These are phyloP conservation scores for Lydus trimaculatus DNA, from an alignment of 2,888 invertebrate genomes.

Conservation along the genomic window DNA sequence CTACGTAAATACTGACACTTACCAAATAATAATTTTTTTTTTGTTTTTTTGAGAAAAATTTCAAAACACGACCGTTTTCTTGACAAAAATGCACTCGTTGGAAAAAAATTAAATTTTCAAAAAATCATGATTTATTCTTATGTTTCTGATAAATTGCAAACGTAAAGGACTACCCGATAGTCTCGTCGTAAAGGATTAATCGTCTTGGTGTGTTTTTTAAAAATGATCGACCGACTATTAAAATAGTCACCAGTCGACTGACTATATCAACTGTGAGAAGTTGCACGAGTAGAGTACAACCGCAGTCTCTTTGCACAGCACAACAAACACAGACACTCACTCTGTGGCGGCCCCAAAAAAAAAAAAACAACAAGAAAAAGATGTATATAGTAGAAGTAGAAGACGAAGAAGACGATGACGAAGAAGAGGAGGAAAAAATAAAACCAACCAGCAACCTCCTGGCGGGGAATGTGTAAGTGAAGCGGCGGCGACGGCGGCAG, in stretches of 20 bases:
- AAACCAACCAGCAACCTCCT: conserved; percentile 25
- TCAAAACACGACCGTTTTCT: not conserved
- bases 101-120: not conserved
- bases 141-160: not conserved
- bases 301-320: conserved; percentile 32
- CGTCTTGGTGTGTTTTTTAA: not conserved
- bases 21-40: not conserved
- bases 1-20: not conserved
- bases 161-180: not conserved
- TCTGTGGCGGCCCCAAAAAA: conserved; percentile 27
- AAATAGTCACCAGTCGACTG: conserved; percentile 39
- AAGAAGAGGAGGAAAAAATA: not conserved
- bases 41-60: not conserved
- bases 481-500: conserved; percentile 32
- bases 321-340: conserved; percentile 6
- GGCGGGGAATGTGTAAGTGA: conserved; percentile 46
- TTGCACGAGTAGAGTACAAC: conserved; percentile 18
- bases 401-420: not conserved
- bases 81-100: no score
- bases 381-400: no score
- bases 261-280: conserved; percentile 10
- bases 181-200: not conserved
- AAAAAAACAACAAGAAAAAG: no score
- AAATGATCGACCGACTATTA: conserved; percentile 27
- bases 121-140: not conserved